Evolutionary conservation across 2,888 invertebrate species (phyloP).

Genomic region (Spodoptera littoralis): DNA sequence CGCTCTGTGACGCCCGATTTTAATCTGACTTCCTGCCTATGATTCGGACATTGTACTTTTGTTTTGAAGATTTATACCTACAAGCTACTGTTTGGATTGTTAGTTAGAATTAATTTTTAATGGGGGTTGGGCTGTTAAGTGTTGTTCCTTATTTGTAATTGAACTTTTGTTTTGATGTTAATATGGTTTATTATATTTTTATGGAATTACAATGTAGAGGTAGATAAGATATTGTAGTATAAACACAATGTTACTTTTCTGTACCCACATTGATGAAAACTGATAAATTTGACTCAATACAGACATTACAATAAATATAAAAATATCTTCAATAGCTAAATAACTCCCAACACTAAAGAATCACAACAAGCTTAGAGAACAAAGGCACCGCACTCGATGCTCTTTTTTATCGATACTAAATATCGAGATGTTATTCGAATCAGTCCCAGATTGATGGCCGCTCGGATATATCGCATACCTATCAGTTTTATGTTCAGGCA

Average conservation of each 20-base stretch:
- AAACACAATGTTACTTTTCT: too few species aligned
- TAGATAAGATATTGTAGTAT: too few species aligned
- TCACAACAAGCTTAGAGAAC: slow-evolving; percentile 54
- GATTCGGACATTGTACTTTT: slow-evolving; percentile 61
- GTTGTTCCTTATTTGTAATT: slow-evolving; percentile 24
- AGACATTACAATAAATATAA: neutral
- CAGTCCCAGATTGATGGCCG: slow-evolving; percentile 73
- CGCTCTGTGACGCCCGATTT: slow-evolving; percentile 74
- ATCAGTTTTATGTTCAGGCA: slow-evolving; percentile 86
- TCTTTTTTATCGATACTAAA: slow-evolving; percentile 66
- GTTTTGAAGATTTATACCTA: slow-evolving; percentile 51
- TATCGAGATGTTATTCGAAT: slow-evolving; percentile 71
- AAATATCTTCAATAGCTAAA: slow-evolving; percentile 6
- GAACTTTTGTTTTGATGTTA: neutral
- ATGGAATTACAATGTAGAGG: too few species aligned
- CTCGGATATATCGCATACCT: slow-evolving; percentile 84
- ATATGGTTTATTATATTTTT: neutral
- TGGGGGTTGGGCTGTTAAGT: slow-evolving; percentile 23
- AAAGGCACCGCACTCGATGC: slow-evolving; percentile 58
- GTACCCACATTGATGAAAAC: too few species aligned
- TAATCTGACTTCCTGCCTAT: slow-evolving; percentile 78
- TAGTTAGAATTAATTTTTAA: slow-evolving; percentile 35
- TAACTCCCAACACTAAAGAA: slow-evolving; percentile 42
- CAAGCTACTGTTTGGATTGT: slow-evolving; percentile 32
- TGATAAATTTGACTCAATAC: too few species aligned